Evolutionary conservation across 2,113 vertebrate species (phyloP), one percentile per base, ranked within the genome.

Genomic region (Erythrolamprus reginae): DNA sequence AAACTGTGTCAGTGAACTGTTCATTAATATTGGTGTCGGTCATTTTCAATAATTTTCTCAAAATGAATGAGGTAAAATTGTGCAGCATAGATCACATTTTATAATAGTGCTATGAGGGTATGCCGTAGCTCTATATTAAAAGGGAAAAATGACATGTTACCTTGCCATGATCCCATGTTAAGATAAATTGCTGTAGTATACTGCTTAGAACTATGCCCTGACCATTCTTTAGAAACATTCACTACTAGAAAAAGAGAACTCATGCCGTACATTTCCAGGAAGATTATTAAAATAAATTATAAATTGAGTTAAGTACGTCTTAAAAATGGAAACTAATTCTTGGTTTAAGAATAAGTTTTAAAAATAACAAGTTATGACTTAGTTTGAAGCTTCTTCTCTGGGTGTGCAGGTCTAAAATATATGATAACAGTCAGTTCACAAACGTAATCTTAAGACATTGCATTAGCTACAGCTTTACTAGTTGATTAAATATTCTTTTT

Each of bases 1-100:
- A 65, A 19, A 15, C 26, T 48, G 28, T 51, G 58, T 70, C 10
- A 23, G 0, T 47, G 10, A 61, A 88, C 82, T 26, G 47, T 0
- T n/a, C n/a, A n/a, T n/a, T n/a, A 95, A 95, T 95, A 95, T 96
- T 95, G 95, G 93, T 93, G 21, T 38, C 19, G 4, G 9, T 21
- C 70, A 77, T 77, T 38, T 77, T 77, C 42, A 77, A 77, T 77
- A 12, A 77, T 77, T 42, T 77, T 77, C 33, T 38, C 65, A 77
- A 77, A 77, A 21, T 38, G 33, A 77, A 77, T 77, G 17, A 19
- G 33, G 33, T 77, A 77, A 77, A 77, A 77, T 86, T 53, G 7
- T 86, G 19, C 19, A 85, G 33, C n/a, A 85, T 5, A 52, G 84
- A 21, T 53, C 83, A 84, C 47, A 86, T 86, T 33, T 38, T n/a